Conservation (phyloP, 2,113 vertebrate genomes). For the Cacatua alba region DNA sequence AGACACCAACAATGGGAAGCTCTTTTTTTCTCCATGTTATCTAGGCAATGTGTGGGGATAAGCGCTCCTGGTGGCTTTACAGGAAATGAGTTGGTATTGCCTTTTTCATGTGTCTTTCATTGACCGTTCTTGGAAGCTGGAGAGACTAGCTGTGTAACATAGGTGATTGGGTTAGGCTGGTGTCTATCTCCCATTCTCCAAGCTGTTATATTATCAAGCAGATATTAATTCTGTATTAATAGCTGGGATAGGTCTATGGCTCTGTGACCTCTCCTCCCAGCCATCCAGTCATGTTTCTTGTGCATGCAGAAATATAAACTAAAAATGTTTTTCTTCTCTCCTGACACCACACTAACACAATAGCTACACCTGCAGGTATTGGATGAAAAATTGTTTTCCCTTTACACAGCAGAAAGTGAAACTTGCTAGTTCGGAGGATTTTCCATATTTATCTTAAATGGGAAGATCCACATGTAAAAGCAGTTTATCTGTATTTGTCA, state of each 20-base stretch:
- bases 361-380: background rate
- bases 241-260: background rate
- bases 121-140: background rate
- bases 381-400: background rate
- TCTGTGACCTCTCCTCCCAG: background rate
- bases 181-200: background rate
- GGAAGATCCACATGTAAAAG: background rate
- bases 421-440: background rate
- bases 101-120: background rate
- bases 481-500: background rate
- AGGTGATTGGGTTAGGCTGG: background rate
- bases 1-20: background rate
- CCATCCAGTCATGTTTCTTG: background rate
- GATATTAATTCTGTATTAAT: background rate
- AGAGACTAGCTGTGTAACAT: background rate
- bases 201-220: background rate
- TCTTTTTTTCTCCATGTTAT: background rate
- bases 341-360: background rate
- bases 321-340: background rate
- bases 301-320: accelerated
- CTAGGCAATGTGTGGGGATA: background rate
- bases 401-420: background rate
- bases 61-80: background rate
- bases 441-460: background rate
- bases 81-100: background rate